Conservation (phyloP, 2,797 vertebrate species). For the Muscicapa striata region DNA sequence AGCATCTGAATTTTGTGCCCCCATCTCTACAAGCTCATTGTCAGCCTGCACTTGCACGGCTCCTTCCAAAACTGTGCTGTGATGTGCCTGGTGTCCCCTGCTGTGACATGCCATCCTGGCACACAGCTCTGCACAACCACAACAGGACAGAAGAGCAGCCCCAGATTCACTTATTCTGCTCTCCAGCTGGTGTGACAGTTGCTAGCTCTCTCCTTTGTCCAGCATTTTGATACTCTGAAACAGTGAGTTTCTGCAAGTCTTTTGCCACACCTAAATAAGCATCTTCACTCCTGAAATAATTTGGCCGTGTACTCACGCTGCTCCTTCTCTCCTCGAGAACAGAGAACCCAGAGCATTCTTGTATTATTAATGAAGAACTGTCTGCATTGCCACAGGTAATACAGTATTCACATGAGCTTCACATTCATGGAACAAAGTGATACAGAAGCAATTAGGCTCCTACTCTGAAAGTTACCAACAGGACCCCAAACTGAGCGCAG, state of each 20-base stretch:
- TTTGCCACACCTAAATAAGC: not conserved
- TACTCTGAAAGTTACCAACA: not conserved
- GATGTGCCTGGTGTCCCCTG: not conserved
- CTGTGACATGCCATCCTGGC: not conserved
- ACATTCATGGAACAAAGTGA: not conserved
- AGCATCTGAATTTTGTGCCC: conserved; percentile 1
- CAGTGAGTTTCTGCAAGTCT: not conserved
- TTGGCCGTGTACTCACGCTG: not conserved
- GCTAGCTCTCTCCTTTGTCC: not conserved
- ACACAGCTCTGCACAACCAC: not conserved
- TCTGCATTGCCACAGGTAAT: conserved; percentile 42
- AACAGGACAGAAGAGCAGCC: not conserved
- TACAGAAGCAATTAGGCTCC: not conserved
- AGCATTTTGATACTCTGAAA: not conserved
- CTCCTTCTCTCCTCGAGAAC: not conserved
- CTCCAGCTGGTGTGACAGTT: not conserved
- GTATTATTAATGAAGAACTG: conserved; percentile 31
- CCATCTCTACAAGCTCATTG: not conserved
- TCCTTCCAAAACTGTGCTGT: not conserved
- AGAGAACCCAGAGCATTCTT: not conserved
- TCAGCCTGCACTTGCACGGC: not conserved
- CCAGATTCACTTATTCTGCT: not conserved
- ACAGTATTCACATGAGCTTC: not conserved
- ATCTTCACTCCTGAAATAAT: conserved; percentile 4
- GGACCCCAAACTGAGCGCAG: not conserved